Evolutionary conservation across 2,797 vertebrate genomes (phyloP).

Genomic region (Pangasius larnaudii): DNA sequence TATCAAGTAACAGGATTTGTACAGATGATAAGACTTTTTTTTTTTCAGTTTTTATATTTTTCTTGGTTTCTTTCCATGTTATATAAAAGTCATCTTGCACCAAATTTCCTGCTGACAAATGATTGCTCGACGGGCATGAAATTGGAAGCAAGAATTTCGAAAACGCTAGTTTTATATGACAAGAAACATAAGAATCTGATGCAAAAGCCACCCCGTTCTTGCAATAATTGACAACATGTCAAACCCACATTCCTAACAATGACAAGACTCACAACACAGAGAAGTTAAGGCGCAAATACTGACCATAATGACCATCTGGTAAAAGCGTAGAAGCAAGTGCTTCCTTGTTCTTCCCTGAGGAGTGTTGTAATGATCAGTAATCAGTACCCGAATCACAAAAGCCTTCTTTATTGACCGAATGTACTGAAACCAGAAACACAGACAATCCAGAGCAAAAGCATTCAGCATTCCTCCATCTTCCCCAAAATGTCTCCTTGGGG

Average conservation of each 20-base stretch:
- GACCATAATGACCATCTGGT: slow-evolving; percentile 9
- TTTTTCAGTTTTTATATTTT: not conserved
- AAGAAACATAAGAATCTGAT: slow-evolving; percentile 34
- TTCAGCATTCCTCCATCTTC: not conserved
- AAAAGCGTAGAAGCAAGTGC: not conserved
- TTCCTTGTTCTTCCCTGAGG: not conserved
- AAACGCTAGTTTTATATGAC: slow-evolving; percentile 23
- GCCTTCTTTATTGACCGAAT: not conserved
- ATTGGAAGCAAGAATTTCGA: not conserved
- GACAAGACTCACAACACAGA: not conserved
- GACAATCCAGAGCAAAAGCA: not conserved
- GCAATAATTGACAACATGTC: slow-evolving; percentile 31
- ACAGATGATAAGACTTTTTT: not conserved
- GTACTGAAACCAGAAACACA: not conserved
- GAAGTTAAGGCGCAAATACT: not conserved
- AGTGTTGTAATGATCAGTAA: not conserved
- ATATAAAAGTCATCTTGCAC: slow-evolving; percentile 5
- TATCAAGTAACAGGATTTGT: not conserved
- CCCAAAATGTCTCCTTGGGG: not conserved
- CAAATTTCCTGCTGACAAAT: slow-evolving; percentile 19
- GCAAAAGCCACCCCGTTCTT: slow-evolving; percentile 20
- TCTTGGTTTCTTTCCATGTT: not conserved
- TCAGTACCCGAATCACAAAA: not conserved
- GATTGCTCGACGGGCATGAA: not conserved
- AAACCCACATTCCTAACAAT: slow-evolving; percentile 3